These are phyloP conservation scores for Pogoniulus pusillus DNA, from an alignment of 2,797 vertebrate genomes.

Conservation along the genomic window DNA sequence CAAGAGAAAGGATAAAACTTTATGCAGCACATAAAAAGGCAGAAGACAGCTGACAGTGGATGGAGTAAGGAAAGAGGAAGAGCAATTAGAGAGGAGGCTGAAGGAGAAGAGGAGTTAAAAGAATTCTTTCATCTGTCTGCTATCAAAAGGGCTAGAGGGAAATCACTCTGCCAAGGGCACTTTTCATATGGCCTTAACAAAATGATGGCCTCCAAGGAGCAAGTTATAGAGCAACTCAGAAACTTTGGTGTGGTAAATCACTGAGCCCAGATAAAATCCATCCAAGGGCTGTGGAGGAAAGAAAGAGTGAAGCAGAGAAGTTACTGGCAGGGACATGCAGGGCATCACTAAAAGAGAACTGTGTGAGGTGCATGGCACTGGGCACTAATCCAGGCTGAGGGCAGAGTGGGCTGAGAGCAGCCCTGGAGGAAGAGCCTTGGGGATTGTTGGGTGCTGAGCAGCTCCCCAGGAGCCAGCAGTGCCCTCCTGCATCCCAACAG, in stretches of 20 bases:
- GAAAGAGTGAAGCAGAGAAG: constrained; percentile 61
- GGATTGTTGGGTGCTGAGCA: no score
- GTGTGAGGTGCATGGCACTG: no score
- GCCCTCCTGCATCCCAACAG: no score
- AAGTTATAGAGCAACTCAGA: constrained; percentile 44
- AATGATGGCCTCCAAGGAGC: constrained; percentile 27
- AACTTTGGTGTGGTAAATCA: constrained; percentile 57
- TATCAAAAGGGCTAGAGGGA: background rate
- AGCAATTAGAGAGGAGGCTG: background rate
- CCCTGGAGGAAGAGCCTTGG: no score
- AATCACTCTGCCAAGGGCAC: constrained; percentile 40
- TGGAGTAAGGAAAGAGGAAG: background rate
- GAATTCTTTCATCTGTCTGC: constrained; percentile 35
- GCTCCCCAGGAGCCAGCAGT: no score
- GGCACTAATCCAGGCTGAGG: no score
- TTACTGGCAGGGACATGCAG: constrained; percentile 8
- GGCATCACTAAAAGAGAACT: background rate
- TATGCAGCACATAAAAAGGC: background rate
- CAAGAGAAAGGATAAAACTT: background rate
- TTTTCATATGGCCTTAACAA: constrained; percentile 51
- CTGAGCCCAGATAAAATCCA: constrained; percentile 42
- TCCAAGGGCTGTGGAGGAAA: constrained; percentile 52
- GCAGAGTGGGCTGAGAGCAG: no score
- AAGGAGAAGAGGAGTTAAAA: constrained; percentile 22
- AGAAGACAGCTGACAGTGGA: background rate